Percentiles rank a stretch among this genome's conserved stretches.
phyloP scores from a whole-genome alignment of 2,888 invertebrate species.

The Aleiodes testaceus region DNA sequence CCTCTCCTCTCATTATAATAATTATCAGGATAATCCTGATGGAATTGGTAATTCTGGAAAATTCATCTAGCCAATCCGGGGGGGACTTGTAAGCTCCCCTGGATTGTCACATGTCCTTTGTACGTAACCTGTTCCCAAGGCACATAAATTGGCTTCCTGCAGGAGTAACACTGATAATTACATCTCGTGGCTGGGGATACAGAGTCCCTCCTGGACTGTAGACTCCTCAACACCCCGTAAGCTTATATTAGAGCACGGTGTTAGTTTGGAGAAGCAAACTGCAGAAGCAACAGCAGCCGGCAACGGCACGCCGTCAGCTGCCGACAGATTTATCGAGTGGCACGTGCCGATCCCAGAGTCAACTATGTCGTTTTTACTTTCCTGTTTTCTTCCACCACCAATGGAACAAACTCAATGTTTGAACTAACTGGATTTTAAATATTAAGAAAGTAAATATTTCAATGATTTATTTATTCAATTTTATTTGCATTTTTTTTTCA shows the following conservation, averaged over 20 bases:
- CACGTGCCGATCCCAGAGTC: slow-evolving; percentile 69
- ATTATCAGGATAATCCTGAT: too few relatives aligned
- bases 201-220: slow-evolving; percentile 18
- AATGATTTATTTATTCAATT: too few relatives aligned
- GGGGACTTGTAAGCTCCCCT: slow-evolving; percentile 60
- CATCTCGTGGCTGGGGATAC: slow-evolving; percentile 26
- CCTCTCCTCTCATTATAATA: too few relatives aligned
- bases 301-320: slow-evolving; percentile 70
- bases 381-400: slow-evolving; percentile 33
- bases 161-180: slow-evolving; percentile 27
- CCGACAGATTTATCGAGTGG: slow-evolving; percentile 73
- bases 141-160: slow-evolving; percentile 25
- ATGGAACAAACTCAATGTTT: slow-evolving; percentile 9
- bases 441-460: too few relatives aligned
- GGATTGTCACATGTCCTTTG: slow-evolving; percentile 49
- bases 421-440: background rate
- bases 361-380: slow-evolving; percentile 42
- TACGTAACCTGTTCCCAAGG: background rate
- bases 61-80: slow-evolving; percentile 40
- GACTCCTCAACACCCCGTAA: background rate
- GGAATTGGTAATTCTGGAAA: background rate
- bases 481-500: too few relatives aligned
- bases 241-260: slow-evolving; percentile 5
- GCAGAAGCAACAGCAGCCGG: slow-evolving; percentile 35
- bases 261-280: slow-evolving; percentile 16